These are phyloP conservation scores for Lophura nycthemera DNA, from an alignment of 2,113 vertebrate species.

Conservation along the genomic window DNA sequence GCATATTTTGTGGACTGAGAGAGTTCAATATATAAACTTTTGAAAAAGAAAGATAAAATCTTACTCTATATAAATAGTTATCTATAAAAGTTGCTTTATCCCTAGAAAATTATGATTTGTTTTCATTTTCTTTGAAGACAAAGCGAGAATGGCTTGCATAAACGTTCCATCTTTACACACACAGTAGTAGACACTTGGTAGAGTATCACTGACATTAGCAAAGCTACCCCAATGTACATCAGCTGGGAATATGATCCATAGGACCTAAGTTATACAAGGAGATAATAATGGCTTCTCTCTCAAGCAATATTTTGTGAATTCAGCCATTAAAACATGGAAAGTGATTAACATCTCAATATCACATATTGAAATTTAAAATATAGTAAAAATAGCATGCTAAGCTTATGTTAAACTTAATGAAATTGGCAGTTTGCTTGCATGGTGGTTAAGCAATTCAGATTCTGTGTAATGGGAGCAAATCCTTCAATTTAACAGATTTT, in stretches of 20 bases:
- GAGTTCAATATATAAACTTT: neutral
- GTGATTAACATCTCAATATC: constrained; percentile 74
- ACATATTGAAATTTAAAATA: constrained; percentile 65
- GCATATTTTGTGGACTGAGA: neutral
- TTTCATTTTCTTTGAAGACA: neutral
- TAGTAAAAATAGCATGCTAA: constrained; percentile 16
- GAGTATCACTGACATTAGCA: neutral
- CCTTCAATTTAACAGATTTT: neutral
- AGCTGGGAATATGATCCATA: constrained; percentile 45
- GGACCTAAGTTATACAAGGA: constrained; percentile 39
- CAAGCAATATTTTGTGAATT: constrained; percentile 30
- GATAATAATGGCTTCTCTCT: constrained; percentile 1
- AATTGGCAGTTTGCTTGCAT: neutral
- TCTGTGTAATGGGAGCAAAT: neutral
- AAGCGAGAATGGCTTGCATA: neutral
- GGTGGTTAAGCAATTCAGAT: constrained; percentile 2
- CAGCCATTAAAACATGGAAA: constrained; percentile 78
- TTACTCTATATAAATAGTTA: constrained; percentile 42
- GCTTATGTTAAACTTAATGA: constrained; percentile 29
- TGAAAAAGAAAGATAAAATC: neutral
- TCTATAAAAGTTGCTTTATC: constrained; percentile 31
- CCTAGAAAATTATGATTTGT: constrained; percentile 27
- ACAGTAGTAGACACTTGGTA: neutral
- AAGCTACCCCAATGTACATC: neutral
- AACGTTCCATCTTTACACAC: neutral